Conservation (phyloP, 2,797 vertebrate species). For the Sebastes steindachneri region DNA sequence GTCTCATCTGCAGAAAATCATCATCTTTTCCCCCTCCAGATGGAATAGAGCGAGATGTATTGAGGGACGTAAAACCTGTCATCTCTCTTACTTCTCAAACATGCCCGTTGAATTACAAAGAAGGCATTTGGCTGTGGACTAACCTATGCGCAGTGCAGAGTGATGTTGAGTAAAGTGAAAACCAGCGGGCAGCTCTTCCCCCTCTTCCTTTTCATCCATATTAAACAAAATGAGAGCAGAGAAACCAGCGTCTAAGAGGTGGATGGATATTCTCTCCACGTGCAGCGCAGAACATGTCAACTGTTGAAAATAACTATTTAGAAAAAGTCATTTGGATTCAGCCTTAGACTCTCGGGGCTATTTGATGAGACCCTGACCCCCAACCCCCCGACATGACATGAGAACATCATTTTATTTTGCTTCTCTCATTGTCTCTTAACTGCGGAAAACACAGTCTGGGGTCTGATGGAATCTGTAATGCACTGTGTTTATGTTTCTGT, state of each 20-base stretch:
- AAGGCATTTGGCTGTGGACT: slow-evolving; percentile 13
- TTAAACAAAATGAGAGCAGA: slow-evolving; percentile 26
- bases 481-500: not conserved
- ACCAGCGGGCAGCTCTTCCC: slow-evolving; percentile 8
- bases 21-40: slow-evolving; percentile 15
- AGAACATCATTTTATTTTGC: slow-evolving; percentile 35
- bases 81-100: slow-evolving; percentile 17
- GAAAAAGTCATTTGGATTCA: slow-evolving; percentile 31
- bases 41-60: not conserved
- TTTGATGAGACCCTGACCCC: not conserved
- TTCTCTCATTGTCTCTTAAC: slow-evolving; percentile 16
- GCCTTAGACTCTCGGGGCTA: not conserved
- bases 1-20: slow-evolving; percentile 29
- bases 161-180: slow-evolving; percentile 24
- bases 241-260: not conserved
- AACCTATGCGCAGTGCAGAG: not conserved
- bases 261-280: slow-evolving; percentile 18
- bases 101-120: slow-evolving; percentile 31
- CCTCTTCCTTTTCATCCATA: slow-evolving; percentile 31
- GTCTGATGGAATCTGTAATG: slow-evolving; percentile 13
- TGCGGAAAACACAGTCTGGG: slow-evolving; percentile 7
- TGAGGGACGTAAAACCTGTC: slow-evolving; percentile 14
- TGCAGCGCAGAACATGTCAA: slow-evolving; percentile 17
- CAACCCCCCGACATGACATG: not conserved
- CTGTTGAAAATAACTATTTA: slow-evolving; percentile 34